Conservation (phyloP, 1,140 invertebrate species). For the Halyomorpha halys region DNA sequence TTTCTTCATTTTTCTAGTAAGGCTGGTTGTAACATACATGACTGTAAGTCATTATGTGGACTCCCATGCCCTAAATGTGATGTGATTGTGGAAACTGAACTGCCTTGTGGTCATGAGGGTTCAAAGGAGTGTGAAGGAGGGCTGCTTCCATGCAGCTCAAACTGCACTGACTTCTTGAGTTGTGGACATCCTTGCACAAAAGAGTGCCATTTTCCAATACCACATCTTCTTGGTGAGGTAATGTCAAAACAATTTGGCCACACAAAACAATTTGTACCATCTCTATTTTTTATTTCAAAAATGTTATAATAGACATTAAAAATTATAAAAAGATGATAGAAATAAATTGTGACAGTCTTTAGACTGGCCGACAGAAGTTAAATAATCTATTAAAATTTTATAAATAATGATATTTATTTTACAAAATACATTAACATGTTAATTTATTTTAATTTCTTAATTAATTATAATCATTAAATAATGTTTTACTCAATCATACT, state of each 20-base stretch:
- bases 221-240: constrained; percentile 26
- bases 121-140: constrained; percentile 22
- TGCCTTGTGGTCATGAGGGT: constrained; percentile 41
- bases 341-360: no score
- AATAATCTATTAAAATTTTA: no score
- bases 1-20: constrained; percentile 38
- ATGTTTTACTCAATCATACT: no score
- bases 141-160: constrained; percentile 16
- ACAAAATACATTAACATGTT: no score
- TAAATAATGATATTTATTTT: no score
- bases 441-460: no score
- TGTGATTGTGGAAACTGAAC: constrained; percentile 34
- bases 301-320: no score
- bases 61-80: neutral
- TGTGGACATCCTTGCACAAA: constrained; percentile 31
- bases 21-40: constrained; percentile 31
- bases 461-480: no score
- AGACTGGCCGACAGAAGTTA: no score
- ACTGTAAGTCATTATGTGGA: constrained; percentile 33
- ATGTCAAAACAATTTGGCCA: constrained; percentile 3
- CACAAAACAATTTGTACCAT: no score
- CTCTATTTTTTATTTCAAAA: no score
- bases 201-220: constrained; percentile 29
- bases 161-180: constrained; percentile 23
- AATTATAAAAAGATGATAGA: no score